Conservation (phyloP, 2,888 invertebrate genomes). For the Tuta absoluta region DNA sequence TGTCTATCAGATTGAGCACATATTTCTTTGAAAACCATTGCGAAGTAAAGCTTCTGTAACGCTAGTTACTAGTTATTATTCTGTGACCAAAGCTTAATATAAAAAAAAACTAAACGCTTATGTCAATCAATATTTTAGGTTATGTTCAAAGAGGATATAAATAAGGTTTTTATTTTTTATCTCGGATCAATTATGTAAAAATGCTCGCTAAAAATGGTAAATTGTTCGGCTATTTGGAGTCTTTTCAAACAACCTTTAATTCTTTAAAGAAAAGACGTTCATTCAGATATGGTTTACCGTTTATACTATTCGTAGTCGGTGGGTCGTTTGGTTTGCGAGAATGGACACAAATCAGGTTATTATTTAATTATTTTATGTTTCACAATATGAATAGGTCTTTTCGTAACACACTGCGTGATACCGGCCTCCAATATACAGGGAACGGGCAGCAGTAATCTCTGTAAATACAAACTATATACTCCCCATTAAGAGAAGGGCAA, state of each 20-base stretch:
- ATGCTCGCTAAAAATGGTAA: slow-evolving; percentile 39
- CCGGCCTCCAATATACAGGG: no score
- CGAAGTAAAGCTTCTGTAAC: no score
- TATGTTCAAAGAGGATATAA: no score
- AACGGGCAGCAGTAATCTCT: no score
- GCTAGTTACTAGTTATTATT: no score
- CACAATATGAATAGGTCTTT: no score
- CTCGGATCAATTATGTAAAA: slow-evolving; percentile 23
- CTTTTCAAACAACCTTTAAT: slow-evolving; percentile 30
- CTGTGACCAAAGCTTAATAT: no score
- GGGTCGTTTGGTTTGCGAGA: slow-evolving; percentile 89
- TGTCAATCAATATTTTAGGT: not conserved
- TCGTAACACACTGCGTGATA: no score
- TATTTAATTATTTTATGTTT: not conserved
- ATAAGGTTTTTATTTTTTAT: slow-evolving; percentile 21
- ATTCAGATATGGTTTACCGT: slow-evolving; percentile 86
- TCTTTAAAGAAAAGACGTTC: slow-evolving; percentile 77
- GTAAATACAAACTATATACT: no score
- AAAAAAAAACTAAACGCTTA: not conserved
- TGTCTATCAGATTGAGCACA: no score
- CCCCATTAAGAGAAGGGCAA: no score
- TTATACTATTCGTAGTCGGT: slow-evolving; percentile 86
- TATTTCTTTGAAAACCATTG: no score
- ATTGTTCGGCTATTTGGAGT: slow-evolving; percentile 30
- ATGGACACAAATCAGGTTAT: slow-evolving; percentile 86